Evolutionary conservation across 1,140 invertebrate species (phyloP).

Genomic region (Drosophila sproati): DNA sequence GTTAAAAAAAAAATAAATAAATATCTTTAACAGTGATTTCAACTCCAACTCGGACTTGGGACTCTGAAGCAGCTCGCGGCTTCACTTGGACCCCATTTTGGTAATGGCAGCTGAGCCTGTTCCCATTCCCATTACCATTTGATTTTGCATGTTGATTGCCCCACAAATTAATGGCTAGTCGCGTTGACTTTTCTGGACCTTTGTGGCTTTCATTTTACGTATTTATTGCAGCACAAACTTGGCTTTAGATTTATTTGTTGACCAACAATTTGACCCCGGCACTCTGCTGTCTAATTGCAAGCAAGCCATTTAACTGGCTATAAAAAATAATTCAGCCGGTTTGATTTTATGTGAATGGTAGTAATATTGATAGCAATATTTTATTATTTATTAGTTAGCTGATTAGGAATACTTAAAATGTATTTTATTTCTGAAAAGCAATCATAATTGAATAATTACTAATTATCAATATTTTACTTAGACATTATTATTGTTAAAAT

Average conservation of each 20-base stretch:
- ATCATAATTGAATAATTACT: too few species aligned
- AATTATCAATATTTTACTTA: too few species aligned
- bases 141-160: conserved; percentile 65
- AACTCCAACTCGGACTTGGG: background rate
- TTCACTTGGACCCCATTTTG: background rate
- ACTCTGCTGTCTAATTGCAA: conserved; percentile 41
- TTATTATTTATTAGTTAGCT: conserved; percentile 3
- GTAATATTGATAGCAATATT: background rate
- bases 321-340: background rate
- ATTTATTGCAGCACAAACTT: conserved; percentile 9
- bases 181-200: conserved; percentile 37
- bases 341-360: conserved; percentile 5
- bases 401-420: background rate
- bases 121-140: conserved; percentile 23
- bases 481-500: too few species aligned
- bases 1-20: background rate
- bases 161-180: conserved; percentile 59
- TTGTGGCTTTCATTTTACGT: conserved; percentile 43
- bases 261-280: conserved; percentile 4
- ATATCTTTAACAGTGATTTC: conserved; percentile 3
- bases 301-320: conserved; percentile 7
- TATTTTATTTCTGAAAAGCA: background rate
- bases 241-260: background rate
- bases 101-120: background rate
- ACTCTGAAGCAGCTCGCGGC: conserved; percentile 8